phyloP scores from a whole-genome alignment of 2,888 invertebrate species.

The Drosophila siamana region DNA sequence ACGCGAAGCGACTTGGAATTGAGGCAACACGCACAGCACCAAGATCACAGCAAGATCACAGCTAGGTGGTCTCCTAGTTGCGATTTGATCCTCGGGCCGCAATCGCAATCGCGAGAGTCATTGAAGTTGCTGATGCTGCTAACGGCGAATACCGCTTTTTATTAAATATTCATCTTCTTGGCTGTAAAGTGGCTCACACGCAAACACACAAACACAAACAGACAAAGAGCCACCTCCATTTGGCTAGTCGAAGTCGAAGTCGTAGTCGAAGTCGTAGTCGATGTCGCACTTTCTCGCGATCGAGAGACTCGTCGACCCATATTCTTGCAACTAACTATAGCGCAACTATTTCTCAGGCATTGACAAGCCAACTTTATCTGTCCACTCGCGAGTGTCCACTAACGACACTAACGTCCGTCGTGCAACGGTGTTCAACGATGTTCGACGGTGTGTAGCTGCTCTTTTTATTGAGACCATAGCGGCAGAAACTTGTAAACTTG shows the following conservation, averaged over 20 bases:
- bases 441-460: no score
- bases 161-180: conserved; percentile 46
- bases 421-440: conserved; percentile 31
- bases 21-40: no score
- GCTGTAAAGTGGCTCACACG: conserved; percentile 41
- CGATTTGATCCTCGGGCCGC: conserved; percentile 15
- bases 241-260: no score
- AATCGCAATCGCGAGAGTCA: conserved; percentile 22
- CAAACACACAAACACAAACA: no score
- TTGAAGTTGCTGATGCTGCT: conserved; percentile 34
- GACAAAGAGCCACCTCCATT: not conserved
- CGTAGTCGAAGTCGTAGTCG: conserved; percentile 12
- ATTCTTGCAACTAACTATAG: conserved; percentile 55
- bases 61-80: conserved; percentile 13
- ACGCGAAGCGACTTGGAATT: not conserved
- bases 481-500: conserved; percentile 41
- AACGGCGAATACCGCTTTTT: conserved; percentile 47
- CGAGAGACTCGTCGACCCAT: conserved; percentile 68
- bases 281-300: conserved; percentile 64
- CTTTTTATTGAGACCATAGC: conserved; percentile 44
- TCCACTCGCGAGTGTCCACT: conserved; percentile 15
- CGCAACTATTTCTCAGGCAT: conserved; percentile 55
- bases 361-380: conserved; percentile 37
- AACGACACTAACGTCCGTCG: conserved; percentile 18
- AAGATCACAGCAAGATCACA: not conserved